A percentile compares a stretch with the other conserved stretches of the same genome.
Evolutionary conservation across 2,113 vertebrate genomes (phyloP).

Genomic region (Xyrauchen texanus): DNA sequence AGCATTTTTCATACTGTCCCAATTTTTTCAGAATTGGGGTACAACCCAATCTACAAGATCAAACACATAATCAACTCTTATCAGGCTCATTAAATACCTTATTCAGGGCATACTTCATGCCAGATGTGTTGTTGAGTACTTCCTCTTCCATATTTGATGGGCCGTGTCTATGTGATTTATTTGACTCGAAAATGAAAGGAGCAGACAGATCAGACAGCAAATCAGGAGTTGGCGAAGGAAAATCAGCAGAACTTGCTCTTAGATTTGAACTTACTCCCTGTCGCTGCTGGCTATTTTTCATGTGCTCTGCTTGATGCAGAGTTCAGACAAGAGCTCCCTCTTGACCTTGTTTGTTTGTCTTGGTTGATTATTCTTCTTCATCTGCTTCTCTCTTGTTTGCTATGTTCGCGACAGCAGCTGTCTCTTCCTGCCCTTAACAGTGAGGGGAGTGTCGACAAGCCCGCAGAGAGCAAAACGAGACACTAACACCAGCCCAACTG

Average conservation of each 20-base stretch:
- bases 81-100: slow-evolving; percentile 23
- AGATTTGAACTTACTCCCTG: neutral
- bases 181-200: neutral
- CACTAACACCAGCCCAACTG: neutral
- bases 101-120: neutral
- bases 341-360: slow-evolving; percentile 39
- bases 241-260: slow-evolving; percentile 17
- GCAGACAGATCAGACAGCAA: slow-evolving; percentile 11
- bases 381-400: slow-evolving; percentile 19
- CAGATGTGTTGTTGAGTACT: neutral
- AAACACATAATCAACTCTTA: neutral
- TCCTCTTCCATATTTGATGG: slow-evolving; percentile 15
- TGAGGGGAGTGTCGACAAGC: slow-evolving; percentile 2
- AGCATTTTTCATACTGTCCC: too few relatives aligned
- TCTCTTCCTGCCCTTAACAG: slow-evolving; percentile 23
- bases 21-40: neutral
- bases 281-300: slow-evolving; percentile 5
- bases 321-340: slow-evolving; percentile 35
- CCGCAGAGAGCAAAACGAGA: slow-evolving; percentile 7
- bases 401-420: slow-evolving; percentile 8
- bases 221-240: slow-evolving; percentile 17
- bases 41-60: too few relatives aligned
- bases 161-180: slow-evolving; percentile 14
- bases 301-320: neutral
- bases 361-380: slow-evolving; percentile 38